These are phyloP conservation scores for Melipona quadrifasciata DNA, from an alignment of 1,140 invertebrate genomes.

Conservation along the genomic window DNA sequence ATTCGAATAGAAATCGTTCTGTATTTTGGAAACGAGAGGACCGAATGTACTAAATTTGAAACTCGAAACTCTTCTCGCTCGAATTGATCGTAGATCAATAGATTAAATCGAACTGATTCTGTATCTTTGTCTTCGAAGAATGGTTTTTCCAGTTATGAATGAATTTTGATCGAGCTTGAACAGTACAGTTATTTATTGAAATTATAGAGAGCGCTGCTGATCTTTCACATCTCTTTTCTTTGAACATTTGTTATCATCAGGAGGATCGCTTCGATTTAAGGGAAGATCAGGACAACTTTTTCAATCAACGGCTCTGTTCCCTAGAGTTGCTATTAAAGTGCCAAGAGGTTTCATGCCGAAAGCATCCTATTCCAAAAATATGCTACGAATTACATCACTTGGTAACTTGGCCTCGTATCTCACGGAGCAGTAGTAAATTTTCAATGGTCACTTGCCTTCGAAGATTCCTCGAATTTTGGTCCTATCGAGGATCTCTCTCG, in stretches of 20 bases:
- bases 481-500: constrained; percentile 11
- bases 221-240: not conserved
- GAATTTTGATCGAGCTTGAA: not conserved
- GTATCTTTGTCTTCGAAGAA: not conserved
- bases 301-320: constrained; percentile 3
- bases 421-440: constrained; percentile 73
- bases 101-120: not conserved
- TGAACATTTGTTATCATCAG: rapidly evolving
- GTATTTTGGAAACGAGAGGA: not conserved
- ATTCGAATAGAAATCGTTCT: not conserved
- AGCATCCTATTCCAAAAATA: constrained; percentile 73
- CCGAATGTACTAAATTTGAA: not conserved
- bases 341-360: constrained; percentile 74
- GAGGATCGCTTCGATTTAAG: not conserved
- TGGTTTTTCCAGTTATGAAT: not conserved
- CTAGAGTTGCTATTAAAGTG: constrained; percentile 64
- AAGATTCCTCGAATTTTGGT: constrained; percentile 36
- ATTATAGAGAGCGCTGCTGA: not conserved
- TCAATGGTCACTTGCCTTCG: constrained; percentile 59
- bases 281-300: not conserved
- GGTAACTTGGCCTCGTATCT: constrained; percentile 74
- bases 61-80: not conserved
- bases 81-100: not conserved
- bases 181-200: not conserved
- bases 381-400: constrained; percentile 74